phyloP scores from a whole-genome alignment of 2,113 vertebrate genomes.

The Mirza zaza region DNA sequence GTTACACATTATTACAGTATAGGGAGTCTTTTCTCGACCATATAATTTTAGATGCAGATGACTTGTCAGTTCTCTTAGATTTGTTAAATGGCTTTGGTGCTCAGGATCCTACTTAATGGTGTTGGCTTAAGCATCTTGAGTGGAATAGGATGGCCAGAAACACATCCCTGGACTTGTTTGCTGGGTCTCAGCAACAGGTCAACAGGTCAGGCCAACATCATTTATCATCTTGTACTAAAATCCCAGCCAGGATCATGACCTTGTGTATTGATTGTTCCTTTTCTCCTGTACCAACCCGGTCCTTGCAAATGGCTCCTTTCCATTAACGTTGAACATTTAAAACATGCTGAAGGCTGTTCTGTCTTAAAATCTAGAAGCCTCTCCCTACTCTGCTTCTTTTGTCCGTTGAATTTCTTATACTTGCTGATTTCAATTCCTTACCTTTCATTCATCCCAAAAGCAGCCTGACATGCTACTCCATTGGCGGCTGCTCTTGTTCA shows the following conservation, averaged over 20 bases:
- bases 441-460: background rate
- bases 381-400: background rate
- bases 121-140: background rate
- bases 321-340: background rate
- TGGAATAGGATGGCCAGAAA: background rate
- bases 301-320: background rate
- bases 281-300: background rate
- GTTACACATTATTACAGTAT: background rate
- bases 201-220: background rate
- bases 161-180: background rate
- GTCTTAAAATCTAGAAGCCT: background rate
- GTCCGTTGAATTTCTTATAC: background rate
- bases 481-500: background rate
- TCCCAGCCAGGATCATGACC: background rate
- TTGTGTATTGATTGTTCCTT: background rate
- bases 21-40: background rate
- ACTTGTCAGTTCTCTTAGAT: constrained; percentile 28
- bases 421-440: background rate
- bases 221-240: background rate
- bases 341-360: background rate
- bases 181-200: constrained; percentile 5
- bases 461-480: background rate
- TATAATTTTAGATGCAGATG: background rate
- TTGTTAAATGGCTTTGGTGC: background rate
- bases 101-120: background rate